Evolutionary conservation across 2,797 vertebrate genomes (phyloP).

Genomic region (Hirundo rustica): DNA sequence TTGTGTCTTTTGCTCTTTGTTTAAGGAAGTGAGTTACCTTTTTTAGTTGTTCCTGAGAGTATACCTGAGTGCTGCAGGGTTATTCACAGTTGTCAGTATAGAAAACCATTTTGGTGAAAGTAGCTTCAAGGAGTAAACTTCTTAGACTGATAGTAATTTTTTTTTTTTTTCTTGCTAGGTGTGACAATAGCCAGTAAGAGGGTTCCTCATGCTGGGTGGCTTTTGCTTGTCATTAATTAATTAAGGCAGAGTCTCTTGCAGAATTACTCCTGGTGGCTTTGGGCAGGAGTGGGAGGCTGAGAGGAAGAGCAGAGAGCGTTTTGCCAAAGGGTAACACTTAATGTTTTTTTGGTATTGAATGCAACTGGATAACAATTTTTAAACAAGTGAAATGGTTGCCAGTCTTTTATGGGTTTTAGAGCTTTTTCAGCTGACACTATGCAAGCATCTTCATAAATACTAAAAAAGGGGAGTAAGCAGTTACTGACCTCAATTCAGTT

Average conservation of each 20-base stretch:
- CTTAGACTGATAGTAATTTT: background rate
- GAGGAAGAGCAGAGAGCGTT: background rate
- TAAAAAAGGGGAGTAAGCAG: background rate
- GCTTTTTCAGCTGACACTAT: background rate
- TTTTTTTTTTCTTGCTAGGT: background rate
- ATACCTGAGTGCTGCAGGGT: background rate
- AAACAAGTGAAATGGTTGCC: background rate
- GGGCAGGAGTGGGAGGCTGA: background rate
- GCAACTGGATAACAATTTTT: background rate
- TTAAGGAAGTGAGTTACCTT: background rate
- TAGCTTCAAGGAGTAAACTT: background rate
- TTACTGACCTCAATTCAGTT: slow-evolving; percentile 1
- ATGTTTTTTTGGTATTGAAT: background rate
- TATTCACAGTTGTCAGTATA: background rate
- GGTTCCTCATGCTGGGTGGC: background rate
- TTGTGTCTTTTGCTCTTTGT: background rate
- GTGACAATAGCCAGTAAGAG: background rate
- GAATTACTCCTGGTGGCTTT: background rate
- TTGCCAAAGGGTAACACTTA: background rate
- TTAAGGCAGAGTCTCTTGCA: background rate
- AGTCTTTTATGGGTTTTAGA: background rate
- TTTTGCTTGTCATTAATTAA: background rate
- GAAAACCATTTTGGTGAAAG: background rate
- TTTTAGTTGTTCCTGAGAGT: background rate
- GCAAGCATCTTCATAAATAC: background rate